Percentiles rank a stretch among this genome's conserved stretches.
Conservation (phyloP, 2,888 invertebrate genomes). For the Tetheella fluctuosa region DNA sequence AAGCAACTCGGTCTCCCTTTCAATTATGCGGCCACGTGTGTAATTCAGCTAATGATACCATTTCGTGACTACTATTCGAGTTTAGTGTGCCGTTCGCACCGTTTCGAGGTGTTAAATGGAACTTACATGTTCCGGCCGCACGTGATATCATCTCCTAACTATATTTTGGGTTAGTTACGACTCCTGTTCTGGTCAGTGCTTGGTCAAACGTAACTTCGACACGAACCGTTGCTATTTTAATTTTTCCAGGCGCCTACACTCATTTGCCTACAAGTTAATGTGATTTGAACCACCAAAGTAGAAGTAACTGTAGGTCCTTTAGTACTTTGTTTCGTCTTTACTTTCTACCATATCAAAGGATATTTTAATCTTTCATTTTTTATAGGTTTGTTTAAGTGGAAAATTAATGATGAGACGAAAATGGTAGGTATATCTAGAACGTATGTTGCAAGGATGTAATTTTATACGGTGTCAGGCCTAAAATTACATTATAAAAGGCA, state of each 20-base stretch:
- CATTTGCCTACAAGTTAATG: background rate
- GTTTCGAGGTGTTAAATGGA: conserved; percentile 70
- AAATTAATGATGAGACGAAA: no score
- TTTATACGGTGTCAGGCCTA: conserved; percentile 24
- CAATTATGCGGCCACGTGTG: conserved; percentile 65
- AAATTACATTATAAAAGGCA: conserved; percentile 34
- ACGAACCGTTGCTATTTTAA: conserved; percentile 36
- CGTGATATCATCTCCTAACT: conserved; percentile 54
- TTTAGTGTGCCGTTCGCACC: conserved; percentile 56
- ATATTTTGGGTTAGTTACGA: conserved; percentile 41
- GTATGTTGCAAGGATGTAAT: background rate
- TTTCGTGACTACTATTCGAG: conserved; percentile 61
- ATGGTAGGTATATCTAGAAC: no score
- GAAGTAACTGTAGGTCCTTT: background rate
- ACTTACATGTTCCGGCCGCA: conserved; percentile 61
- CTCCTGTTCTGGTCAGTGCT: conserved; percentile 22
- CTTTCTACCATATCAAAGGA: no score
- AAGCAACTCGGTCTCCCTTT: conserved; percentile 36
- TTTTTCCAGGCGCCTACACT: conserved; percentile 34
- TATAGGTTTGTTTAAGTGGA: no score
- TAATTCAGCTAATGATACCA: conserved; percentile 63
- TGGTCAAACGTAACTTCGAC: conserved; percentile 23
- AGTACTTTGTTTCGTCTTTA: no score
- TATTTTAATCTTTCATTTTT: no score
- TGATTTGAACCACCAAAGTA: background rate